A percentile compares a stretch with the other conserved stretches of the same genome.
Conservation (phyloP, 2,888 invertebrate genomes). For the Electrophaes corylata region DNA sequence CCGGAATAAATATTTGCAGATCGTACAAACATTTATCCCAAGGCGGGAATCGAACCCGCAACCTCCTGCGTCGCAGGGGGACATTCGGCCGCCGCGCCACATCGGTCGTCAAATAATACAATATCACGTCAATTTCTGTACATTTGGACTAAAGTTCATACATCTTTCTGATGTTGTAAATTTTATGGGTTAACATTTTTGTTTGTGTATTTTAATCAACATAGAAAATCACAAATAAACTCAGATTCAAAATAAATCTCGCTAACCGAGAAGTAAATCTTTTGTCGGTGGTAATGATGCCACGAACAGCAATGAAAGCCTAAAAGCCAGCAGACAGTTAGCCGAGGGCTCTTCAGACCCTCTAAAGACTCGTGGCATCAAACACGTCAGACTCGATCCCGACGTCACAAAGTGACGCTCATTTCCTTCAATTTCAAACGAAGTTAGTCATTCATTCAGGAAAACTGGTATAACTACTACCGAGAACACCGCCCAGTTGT, state of each 20-base stretch:
- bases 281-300: constrained; percentile 5
- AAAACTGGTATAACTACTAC: constrained; percentile 13
- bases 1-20: no score
- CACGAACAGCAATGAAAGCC: background rate
- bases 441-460: constrained; percentile 11
- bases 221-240: no score
- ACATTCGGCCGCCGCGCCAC: no score
- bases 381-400: constrained; percentile 1
- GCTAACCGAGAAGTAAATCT: background rate
- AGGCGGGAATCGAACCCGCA: no score
- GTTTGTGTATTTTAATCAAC: no score
- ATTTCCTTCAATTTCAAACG: constrained; percentile 1
- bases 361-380: background rate
- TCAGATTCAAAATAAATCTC: background rate
- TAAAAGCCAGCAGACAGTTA: background rate
- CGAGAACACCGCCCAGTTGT: constrained; percentile 10
- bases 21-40: no score
- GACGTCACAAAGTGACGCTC: constrained; percentile 8
- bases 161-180: no score
- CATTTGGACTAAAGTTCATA: no score
- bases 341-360: constrained; percentile 4
- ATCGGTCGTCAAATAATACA: no score
- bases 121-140: no score
- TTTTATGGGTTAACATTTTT: no score
- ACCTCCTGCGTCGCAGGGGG: no score